Evolutionary conservation across 1,140 invertebrate species (phyloP).

Genomic region (Drosophila yakuba): DNA sequence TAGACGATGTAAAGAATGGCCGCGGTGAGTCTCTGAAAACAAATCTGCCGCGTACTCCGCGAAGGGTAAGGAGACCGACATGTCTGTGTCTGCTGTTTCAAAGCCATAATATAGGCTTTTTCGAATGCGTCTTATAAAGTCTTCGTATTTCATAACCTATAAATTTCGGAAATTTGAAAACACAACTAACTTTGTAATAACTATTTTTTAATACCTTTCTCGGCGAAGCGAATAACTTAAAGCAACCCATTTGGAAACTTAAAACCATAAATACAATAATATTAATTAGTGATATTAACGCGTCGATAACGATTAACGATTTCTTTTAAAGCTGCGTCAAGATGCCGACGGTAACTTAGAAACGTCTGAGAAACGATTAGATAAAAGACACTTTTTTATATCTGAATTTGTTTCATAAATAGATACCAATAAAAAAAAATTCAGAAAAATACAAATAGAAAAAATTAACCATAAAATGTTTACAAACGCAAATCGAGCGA

Average conservation of each 20-base stretch:
- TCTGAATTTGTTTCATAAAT: no score
- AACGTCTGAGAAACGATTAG: no score
- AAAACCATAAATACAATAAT: no score
- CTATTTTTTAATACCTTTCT: conserved; percentile 47
- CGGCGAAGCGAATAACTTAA: conserved; percentile 46
- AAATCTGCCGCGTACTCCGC: conserved; percentile 93
- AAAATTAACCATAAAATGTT: no score
- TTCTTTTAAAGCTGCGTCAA: no score
- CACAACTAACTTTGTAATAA: not conserved
- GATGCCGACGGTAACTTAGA: no score
- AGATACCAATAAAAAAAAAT: no score
- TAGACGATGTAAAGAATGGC: conserved; percentile 91
- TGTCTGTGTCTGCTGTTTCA: conserved; percentile 88
- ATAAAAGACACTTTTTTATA: no score
- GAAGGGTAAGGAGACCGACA: conserved; percentile 58
- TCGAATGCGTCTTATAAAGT: conserved; percentile 91
- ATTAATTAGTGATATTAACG: no score
- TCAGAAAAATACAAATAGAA: no score
- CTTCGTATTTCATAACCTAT: conserved; percentile 86
- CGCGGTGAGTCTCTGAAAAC: conserved; percentile 90
- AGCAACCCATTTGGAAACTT: conserved; percentile 45
- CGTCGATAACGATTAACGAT: no score
- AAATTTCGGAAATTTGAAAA: not conserved
- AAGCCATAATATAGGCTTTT: conserved; percentile 96
- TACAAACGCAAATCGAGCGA: no score